A percentile compares a stretch with the other conserved stretches of the same genome.
Evolutionary conservation across 2,888 invertebrate species (phyloP).

Genomic region (Nomada fabriciana): DNA sequence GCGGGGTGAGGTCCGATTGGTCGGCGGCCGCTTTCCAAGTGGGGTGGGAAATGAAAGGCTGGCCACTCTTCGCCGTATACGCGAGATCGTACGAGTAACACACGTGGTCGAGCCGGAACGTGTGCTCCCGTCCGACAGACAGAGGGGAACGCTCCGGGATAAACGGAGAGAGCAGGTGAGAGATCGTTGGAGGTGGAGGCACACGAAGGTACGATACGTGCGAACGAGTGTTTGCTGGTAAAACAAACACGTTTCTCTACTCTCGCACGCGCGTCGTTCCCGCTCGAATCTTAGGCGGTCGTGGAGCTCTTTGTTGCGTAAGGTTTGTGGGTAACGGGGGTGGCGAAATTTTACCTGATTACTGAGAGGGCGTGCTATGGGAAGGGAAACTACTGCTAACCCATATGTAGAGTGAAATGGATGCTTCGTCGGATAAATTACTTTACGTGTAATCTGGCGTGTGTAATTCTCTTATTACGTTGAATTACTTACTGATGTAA

Average conservation of each 20-base stretch:
- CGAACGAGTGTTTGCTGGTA: conserved; percentile 64
- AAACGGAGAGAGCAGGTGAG: conserved; percentile 11
- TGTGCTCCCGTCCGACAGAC: conserved; percentile 41
- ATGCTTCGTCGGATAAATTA: too few species aligned
- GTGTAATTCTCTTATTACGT: too few species aligned
- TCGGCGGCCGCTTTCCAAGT: conserved; percentile 67
- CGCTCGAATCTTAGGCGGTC: conserved; percentile 8
- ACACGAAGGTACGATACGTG: conserved; percentile 57
- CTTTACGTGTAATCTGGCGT: too few species aligned
- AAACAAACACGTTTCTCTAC: conserved; percentile 57
- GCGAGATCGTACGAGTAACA: conserved; percentile 62
- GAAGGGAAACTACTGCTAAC: too few species aligned
- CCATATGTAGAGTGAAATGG: too few species aligned
- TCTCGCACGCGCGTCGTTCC: conserved; percentile 10
- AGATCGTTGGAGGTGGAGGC: conserved; percentile 26
- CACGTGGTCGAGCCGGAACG: conserved; percentile 66
- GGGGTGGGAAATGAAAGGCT: conserved; percentile 73
- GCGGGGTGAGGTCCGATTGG: conserved; percentile 76
- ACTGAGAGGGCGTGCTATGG: too few species aligned
- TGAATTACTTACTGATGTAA: too few species aligned
- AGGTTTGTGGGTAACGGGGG: background rate
- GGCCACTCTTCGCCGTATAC: conserved; percentile 68
- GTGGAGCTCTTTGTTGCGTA: background rate
- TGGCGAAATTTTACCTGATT: too few species aligned
- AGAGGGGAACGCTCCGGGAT: background rate